Evolutionary conservation across 2,113 vertebrate genomes (phyloP), one percentile per base, ranked within the genome.

Genomic region (Semicossyphus pulcher): DNA sequence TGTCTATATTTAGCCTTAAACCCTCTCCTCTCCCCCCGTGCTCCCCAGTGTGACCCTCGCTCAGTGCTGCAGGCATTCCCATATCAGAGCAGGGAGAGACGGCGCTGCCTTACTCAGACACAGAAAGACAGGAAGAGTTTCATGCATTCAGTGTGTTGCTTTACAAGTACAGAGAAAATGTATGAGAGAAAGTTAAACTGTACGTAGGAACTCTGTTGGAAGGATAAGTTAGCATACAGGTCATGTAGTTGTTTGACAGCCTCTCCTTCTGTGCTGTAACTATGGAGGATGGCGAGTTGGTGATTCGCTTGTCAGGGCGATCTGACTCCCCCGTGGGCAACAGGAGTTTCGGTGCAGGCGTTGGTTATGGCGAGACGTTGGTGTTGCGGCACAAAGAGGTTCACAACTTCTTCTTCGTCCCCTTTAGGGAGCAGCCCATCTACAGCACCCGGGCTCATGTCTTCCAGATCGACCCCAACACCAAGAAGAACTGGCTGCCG

Each of bases 401-500:
- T 91, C 57, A 94, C 88, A 67, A 92, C 62, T 94, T 94, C 74
- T 95, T 90, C 86, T 94, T 93, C 92, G 70, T 94, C 0, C 89
- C 88, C 59, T 93, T 90, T 88, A 99, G 98, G 94, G 98, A 99
- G 81, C 97, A 99, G 93, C 97, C 98, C 89, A 98, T 99, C 94
- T 99, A 96, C 94, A 99, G 96, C 93, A 99, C 98, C 44, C 88
- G 96, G 92, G 97, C 98, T 88, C 98, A 99, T 39, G 97, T 99
- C 96, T 99, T 99, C 97, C 97, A 99, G 92, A 99, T 99, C 64
- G 97, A 99, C 91, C 98, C 98, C 85, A 98, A 94, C 92, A 99
- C 98, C 78, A 99, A 99, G 94, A 99, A 98, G 93, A 99, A 99
- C 95, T 99, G 98, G 98, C 93, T 99, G 91, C 96, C 97, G 84